Evolutionary conservation across 2,797 vertebrate genomes (phyloP), one percentile per base, ranked within the genome.

Genomic region (Clarias pachynema): DNA sequence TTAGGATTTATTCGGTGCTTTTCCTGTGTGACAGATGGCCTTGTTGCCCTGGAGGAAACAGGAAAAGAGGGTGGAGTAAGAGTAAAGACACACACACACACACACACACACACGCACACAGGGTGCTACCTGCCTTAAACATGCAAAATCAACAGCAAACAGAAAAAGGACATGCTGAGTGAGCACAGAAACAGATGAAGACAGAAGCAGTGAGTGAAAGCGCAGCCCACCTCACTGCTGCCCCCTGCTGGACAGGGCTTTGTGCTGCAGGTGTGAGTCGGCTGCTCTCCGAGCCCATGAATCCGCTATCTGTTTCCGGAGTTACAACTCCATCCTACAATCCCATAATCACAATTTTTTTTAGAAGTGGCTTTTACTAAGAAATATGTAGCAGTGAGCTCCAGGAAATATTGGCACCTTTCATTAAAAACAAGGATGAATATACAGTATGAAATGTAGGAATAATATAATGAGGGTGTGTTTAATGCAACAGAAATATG

Each of bases 221-320:
- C 16, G 0, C 22, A 31, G 68, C 87, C 88, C 84, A 95, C 97
- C 95, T 93, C 15, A 85, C 86, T 83, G 89, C 59, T 0, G 88
- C 87, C 87, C 92, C 89, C 78, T 82, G 95, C 85, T 95, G 95
- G 92, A 95, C 90, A 3, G 93, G 94, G 87, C 92, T 93, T 75
- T 90, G 91, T 62, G 91, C 91, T 20, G 95, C 89, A 10, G 94
- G 95, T 0, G 95, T 97, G 63, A 94, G 92, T 22, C 87, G 94
- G 89, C 97, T 96, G 91, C 95, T 94, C 91, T 99, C 98, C 0
- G 98, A 99, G 66, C 97, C 97, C 84, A 99, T 87, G 60, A 99
- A 99, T 63, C 98, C 98, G 0, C 98, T 99, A 94, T 99, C 98
- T 0, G 96, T 98, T 92, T 97, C 98, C 0, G 97, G 98, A 9